Percentiles rank a stretch among this genome's conserved stretches.
phyloP scores from a whole-genome alignment of 2,888 invertebrate species.

The Biston stratarius region DNA sequence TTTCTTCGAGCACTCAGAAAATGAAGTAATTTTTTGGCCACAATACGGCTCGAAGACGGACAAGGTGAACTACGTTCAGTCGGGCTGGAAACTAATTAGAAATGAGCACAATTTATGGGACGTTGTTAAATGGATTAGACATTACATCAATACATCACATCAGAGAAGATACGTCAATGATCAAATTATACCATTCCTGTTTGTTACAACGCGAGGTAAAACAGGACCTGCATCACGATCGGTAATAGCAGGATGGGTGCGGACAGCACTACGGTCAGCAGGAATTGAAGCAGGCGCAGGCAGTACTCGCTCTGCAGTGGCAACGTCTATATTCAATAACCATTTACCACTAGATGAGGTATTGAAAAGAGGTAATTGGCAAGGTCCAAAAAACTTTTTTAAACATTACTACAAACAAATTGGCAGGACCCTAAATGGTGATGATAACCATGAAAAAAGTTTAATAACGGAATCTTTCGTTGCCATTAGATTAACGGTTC shows the following conservation, averaged over 20 bases:
- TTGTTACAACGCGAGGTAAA: slow-evolving; percentile 9
- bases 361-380: slow-evolving; percentile 25
- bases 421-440: not conserved
- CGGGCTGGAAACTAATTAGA: slow-evolving; percentile 11
- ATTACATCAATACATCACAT: not conserved
- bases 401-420: slow-evolving; percentile 22
- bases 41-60: slow-evolving; percentile 18
- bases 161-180: not conserved
- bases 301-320: slow-evolving; percentile 1
- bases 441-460: not conserved
- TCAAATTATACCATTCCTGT: slow-evolving; percentile 1
- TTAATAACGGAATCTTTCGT: not conserved
- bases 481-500: slow-evolving; percentile 1
- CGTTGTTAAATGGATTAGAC: not conserved
- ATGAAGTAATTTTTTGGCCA: slow-evolving; percentile 15
- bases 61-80: slow-evolving; percentile 7
- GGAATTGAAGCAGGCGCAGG: slow-evolving; percentile 1
- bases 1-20: not conserved
- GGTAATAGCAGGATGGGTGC: slow-evolving; percentile 5
- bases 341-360: slow-evolving; percentile 21
- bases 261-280: not conserved
- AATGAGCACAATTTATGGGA: not conserved
- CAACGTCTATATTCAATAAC: not conserved
- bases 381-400: slow-evolving; percentile 23
- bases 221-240: not conserved